A percentile compares a stretch with the other conserved stretches of the same genome.
phyloP scores from a whole-genome alignment of 1,140 invertebrate genomes.

The Drosophila melanica region DNA sequence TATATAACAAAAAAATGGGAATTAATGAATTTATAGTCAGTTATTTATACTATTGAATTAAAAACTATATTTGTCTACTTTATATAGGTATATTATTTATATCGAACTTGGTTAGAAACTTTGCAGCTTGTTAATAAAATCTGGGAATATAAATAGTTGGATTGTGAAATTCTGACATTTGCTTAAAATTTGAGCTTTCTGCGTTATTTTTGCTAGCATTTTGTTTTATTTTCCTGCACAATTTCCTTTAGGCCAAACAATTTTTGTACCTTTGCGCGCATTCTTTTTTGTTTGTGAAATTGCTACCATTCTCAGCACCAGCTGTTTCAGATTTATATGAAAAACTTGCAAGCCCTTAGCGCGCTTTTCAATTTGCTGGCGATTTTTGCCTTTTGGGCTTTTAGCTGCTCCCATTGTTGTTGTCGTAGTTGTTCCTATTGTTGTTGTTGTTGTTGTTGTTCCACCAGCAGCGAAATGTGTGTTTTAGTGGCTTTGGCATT shows the following conservation, averaged over 20 bases:
- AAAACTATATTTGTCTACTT: too few relatives aligned
- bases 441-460: too few relatives aligned
- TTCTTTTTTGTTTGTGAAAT: background rate
- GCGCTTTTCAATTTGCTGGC: conserved; percentile 67
- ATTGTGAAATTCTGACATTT: background rate
- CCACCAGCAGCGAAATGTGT: conserved; percentile 54
- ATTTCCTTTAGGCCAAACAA: conserved; percentile 23
- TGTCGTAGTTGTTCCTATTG: conserved; percentile 11
- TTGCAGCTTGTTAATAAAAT: too few relatives aligned
- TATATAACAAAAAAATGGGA: too few relatives aligned
- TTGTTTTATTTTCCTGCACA: conserved; percentile 1
- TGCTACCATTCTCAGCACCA: conserved; percentile 32
- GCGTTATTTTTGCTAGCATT: background rate
- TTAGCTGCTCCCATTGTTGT: conserved; percentile 17
- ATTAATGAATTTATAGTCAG: too few relatives aligned
- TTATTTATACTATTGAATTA: too few relatives aligned
- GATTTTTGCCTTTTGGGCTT: conserved; percentile 55
- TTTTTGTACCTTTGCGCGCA: conserved; percentile 37
- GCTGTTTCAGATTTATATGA: conserved; percentile 73
- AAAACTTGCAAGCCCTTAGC: conserved; percentile 57
- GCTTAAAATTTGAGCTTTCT: background rate
- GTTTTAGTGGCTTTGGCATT: conserved; percentile 77
- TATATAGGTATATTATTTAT: too few relatives aligned
- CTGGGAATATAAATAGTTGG: too few relatives aligned
- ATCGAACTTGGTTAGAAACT: too few relatives aligned